Conservation (phyloP, 1,140 invertebrate species). For the Saccostrea glomerata region DNA sequence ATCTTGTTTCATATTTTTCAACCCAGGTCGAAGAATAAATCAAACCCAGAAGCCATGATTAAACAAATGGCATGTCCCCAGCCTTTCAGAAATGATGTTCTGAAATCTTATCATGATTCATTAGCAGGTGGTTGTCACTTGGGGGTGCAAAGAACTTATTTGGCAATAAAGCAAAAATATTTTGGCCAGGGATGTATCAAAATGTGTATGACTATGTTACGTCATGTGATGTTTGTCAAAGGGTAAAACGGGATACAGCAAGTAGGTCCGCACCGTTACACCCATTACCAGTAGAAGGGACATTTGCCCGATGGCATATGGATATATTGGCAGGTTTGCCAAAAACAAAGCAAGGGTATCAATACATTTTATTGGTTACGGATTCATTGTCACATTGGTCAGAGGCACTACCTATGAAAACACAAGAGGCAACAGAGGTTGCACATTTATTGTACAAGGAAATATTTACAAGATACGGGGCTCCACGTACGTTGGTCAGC, state of each 20-base stretch:
- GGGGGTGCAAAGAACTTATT: conserved; percentile 47
- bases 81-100: conserved; percentile 38
- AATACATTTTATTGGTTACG: background rate
- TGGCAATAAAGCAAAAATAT: conserved; percentile 45
- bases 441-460: conserved; percentile 52
- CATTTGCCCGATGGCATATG: background rate
- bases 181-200: conserved; percentile 54
- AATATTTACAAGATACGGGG: conserved; percentile 58
- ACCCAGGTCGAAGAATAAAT: background rate
- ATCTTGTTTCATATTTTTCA: conserved; percentile 51
- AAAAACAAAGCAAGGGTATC: conserved; percentile 21
- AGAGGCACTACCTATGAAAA: conserved; percentile 58
- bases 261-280: background rate
- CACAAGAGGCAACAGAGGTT: conserved; percentile 51
- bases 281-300: conserved; percentile 12
- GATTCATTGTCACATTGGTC: background rate
- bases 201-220: conserved; percentile 49
- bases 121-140: conserved; percentile 52
- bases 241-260: conserved; percentile 6
- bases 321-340: background rate
- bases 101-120: conserved; percentile 55
- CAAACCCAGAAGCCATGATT: conserved; percentile 9
- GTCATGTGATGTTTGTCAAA: conserved; percentile 53
- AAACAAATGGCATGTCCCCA: conserved; percentile 55
- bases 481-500: conserved; percentile 48